phyloP scores from a whole-genome alignment of 2,888 invertebrate species.

The Napeogenes sylphis region DNA sequence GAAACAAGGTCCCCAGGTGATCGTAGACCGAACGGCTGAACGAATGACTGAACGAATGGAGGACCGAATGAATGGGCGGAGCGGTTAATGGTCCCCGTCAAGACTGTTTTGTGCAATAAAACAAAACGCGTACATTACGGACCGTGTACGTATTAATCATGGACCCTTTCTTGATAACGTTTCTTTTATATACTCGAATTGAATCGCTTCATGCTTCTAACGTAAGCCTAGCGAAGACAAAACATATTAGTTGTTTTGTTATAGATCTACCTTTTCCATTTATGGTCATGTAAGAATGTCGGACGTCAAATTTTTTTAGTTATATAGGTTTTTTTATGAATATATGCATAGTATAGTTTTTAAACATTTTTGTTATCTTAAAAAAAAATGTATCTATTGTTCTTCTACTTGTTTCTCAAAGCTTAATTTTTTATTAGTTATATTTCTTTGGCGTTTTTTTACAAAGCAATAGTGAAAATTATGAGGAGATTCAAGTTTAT shows the following conservation, averaged over 20 bases:
- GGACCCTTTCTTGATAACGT: conserved; percentile 38
- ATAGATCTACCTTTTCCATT: too few relatives aligned
- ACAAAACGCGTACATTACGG: conserved; percentile 62
- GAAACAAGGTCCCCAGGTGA: conserved; percentile 64
- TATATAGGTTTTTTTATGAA: too few relatives aligned
- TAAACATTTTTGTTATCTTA: too few relatives aligned
- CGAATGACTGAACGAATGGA: conserved; percentile 49
- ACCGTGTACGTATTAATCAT: conserved; percentile 48
- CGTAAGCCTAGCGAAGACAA: not conserved
- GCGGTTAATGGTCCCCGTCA: conserved; percentile 63
- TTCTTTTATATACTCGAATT: conserved; percentile 27
- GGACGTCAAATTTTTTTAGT: too few relatives aligned
- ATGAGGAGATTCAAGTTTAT: not conserved
- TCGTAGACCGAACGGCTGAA: conserved; percentile 48
- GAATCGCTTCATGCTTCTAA: conserved; percentile 18
- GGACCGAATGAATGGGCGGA: conserved; percentile 55
- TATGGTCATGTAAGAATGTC: too few relatives aligned
- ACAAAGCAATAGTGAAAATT: not conserved
- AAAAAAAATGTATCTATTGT: not conserved
- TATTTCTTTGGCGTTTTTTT: not conserved
- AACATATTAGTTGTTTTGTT: not conserved
- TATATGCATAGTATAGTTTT: too few relatives aligned
- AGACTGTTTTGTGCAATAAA: conserved; percentile 59
- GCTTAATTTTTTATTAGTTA: conserved; percentile 1
- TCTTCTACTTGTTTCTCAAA: not conserved